phyloP scores from a whole-genome alignment of 2,113 vertebrate genomes.

The Xiphias gladius region DNA sequence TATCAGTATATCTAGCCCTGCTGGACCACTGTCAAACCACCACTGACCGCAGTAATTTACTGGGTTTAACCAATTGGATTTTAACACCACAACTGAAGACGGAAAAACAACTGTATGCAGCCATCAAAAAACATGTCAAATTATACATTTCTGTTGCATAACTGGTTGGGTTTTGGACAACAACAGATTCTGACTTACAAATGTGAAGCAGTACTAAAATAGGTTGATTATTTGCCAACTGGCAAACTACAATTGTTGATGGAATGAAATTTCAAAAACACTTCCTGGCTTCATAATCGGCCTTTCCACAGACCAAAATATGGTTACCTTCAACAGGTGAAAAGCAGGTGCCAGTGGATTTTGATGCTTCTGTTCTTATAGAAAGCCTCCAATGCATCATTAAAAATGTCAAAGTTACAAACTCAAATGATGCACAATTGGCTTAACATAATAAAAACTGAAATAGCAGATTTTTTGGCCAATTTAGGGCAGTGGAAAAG shows the following conservation, averaged over 20 bases:
- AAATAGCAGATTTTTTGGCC: not conserved
- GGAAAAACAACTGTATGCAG: slow-evolving; percentile 10
- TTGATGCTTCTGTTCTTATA: no score
- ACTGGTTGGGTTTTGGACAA: not conserved
- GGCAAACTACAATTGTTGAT: not conserved
- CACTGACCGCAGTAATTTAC: slow-evolving; percentile 23
- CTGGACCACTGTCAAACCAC: slow-evolving; percentile 15
- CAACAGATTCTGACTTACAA: not conserved
- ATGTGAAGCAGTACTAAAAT: not conserved
- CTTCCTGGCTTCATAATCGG: not conserved
- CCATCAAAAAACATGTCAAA: not conserved
- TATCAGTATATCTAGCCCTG: not conserved
- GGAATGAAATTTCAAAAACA: not conserved
- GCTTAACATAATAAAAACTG: not conserved
- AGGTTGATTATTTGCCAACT: not conserved
- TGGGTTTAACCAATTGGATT: slow-evolving; percentile 17
- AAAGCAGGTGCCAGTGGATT: no score
- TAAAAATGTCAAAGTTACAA: not conserved
- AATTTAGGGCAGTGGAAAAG: not conserved
- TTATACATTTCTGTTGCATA: not conserved
- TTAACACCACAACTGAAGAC: slow-evolving; percentile 5
- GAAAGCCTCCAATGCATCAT: no score
- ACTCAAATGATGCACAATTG: not conserved
- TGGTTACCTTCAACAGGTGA: no score
- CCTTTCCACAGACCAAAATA: not conserved